phyloP scores from a whole-genome alignment of 1,140 invertebrate species.

The Ylistrum balloti region DNA sequence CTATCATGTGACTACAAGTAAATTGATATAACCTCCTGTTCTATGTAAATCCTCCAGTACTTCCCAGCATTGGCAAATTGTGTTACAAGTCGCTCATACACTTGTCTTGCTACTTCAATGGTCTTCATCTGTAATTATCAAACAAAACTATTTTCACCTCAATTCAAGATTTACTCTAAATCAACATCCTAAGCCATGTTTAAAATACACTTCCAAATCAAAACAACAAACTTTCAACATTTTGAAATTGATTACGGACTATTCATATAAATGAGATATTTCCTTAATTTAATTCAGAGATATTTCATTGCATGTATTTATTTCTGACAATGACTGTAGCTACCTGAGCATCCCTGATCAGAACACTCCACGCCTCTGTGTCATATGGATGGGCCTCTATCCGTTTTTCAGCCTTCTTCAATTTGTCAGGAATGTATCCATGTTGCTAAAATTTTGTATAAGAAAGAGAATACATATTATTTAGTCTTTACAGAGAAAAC shows the following conservation, averaged over 20 bases:
- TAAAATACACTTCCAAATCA: too few relatives aligned
- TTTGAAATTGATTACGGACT: too few relatives aligned
- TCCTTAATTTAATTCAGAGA: too few relatives aligned
- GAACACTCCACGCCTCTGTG: constrained; percentile 97
- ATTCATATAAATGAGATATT: too few relatives aligned
- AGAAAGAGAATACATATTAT: background rate
- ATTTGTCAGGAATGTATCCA: constrained; percentile 81
- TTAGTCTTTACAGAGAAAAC: background rate
- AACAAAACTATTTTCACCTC: constrained; percentile 42
- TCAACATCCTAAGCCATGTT: too few relatives aligned
- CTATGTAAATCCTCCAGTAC: constrained; percentile 99
- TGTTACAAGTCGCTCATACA: constrained; percentile 96
- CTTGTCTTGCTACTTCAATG: constrained; percentile 93
- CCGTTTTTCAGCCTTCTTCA: constrained; percentile 84
- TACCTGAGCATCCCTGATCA: constrained; percentile 92
- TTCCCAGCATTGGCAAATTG: constrained; percentile 98
- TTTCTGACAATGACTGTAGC: background rate
- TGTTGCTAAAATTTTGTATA: constrained; percentile 72
- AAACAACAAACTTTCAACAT: too few relatives aligned
- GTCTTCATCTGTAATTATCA: constrained; percentile 90
- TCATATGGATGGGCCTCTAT: constrained; percentile 93
- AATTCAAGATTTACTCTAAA: too few relatives aligned
- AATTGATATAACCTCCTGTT: constrained; percentile 92
- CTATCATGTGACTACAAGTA: constrained; percentile 39
- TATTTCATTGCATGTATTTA: too few relatives aligned